These are phyloP conservation scores for Mobula birostris DNA, from an alignment of 2,113 vertebrate species.

Conservation along the genomic window DNA sequence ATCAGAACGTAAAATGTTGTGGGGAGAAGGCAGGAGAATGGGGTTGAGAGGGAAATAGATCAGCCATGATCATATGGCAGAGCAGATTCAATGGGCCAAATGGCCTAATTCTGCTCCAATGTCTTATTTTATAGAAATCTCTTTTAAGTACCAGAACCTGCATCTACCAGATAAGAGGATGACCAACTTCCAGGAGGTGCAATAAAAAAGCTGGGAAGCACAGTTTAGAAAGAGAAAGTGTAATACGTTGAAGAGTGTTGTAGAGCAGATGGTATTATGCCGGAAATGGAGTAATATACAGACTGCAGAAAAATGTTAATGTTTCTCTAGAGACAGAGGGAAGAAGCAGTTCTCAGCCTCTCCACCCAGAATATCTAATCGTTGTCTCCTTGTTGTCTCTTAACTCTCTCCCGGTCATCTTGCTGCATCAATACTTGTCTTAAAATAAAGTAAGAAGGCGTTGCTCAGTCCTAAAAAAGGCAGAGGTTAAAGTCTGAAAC, in stretches of 20 bases:
- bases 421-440: neutral
- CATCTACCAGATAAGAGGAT: neutral
- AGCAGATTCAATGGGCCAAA: too few relatives aligned
- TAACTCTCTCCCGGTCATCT: neutral
- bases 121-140: too few relatives aligned
- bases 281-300: neutral
- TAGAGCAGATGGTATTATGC: too few relatives aligned
- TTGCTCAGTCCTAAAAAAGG: neutral
- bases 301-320: slow-evolving; percentile 8
- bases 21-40: too few relatives aligned
- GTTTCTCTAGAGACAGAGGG: neutral
- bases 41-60: too few relatives aligned
- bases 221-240: neutral
- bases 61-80: too few relatives aligned
- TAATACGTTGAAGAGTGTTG: neutral
- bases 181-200: neutral
- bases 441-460: slow-evolving; percentile 6
- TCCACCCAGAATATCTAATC: neutral
- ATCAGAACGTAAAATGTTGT: too few relatives aligned
- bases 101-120: too few relatives aligned
- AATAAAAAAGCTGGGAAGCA: neutral
- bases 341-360: neutral
- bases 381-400: neutral
- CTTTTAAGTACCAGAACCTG: neutral
- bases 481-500: neutral